Conservation (phyloP, 2,888 invertebrate species). For the Drosophila neutralis region DNA sequence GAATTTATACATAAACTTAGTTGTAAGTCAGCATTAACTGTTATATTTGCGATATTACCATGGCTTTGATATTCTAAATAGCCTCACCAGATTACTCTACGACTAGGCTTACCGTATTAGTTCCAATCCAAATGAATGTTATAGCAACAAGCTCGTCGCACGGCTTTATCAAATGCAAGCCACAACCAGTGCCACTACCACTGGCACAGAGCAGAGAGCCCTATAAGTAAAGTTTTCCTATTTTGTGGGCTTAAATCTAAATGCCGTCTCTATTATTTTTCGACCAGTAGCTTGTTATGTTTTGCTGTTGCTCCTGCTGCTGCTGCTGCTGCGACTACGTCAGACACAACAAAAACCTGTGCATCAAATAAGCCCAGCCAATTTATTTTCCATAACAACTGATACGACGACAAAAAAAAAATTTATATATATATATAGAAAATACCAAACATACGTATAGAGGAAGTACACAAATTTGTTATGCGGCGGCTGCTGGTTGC, state of each 20-base stretch:
- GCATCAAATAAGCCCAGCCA: slow-evolving; percentile 63
- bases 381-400: slow-evolving; percentile 74
- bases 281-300: slow-evolving; percentile 38
- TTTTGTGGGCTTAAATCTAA: slow-evolving; percentile 21
- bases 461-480: slow-evolving; percentile 48
- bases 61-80: neutral
- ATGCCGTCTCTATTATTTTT: slow-evolving; percentile 16
- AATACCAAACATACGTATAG: slow-evolving; percentile 4
- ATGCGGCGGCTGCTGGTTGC: slow-evolving; percentile 44
- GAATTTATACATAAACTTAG: neutral
- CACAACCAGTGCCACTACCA: neutral
- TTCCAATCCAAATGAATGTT: neutral
- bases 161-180: slow-evolving; percentile 2
- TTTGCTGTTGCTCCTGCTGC: neutral
- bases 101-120: neutral
- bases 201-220: neutral
- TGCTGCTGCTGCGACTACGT: slow-evolving; percentile 22
- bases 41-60: neutral
- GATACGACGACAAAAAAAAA: slow-evolving; percentile 16
- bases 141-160: neutral
- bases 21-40: neutral
- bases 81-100: neutral
- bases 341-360: slow-evolving; percentile 55
- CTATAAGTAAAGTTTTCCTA: neutral
- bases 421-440: neutral